Percentiles rank a stretch among this genome's conserved stretches.
phyloP scores from a whole-genome alignment of 2,888 invertebrate genomes.

The Cordylochernes scorpioides region DNA sequence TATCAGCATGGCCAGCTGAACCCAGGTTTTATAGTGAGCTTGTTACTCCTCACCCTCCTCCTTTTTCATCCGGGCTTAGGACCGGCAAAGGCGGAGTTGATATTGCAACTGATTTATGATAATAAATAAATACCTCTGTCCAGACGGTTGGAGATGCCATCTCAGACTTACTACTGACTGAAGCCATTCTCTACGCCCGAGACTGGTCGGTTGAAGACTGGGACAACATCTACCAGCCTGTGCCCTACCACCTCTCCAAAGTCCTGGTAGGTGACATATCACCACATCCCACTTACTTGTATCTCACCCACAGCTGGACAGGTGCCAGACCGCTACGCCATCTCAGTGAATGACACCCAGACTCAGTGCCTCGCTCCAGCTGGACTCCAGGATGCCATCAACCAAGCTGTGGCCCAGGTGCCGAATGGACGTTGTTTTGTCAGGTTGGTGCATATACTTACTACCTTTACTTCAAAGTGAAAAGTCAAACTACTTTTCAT shows the following conservation, averaged over 20 bases:
- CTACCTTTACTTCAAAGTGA: too few relatives aligned
- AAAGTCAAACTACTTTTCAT: too few relatives aligned
- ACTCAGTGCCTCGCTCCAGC: conserved; percentile 47
- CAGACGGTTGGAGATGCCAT: conserved; percentile 78
- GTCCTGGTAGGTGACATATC: conserved; percentile 38
- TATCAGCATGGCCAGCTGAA: too few relatives aligned
- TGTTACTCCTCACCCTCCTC: too few relatives aligned
- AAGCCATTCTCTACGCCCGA: conserved; percentile 52
- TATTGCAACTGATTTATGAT: too few relatives aligned
- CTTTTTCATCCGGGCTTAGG: too few relatives aligned
- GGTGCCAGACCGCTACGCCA: conserved; percentile 47
- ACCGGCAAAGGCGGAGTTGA: too few relatives aligned
- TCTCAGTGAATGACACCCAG: conserved; percentile 67
- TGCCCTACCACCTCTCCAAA: conserved; percentile 65
- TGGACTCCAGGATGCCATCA: conserved; percentile 53
- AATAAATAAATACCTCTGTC: too few relatives aligned
- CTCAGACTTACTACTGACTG: conserved; percentile 77
- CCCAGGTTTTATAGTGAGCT: too few relatives aligned
- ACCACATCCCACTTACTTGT: too few relatives aligned
- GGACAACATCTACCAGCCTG: conserved; percentile 50
- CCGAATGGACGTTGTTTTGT: conserved; percentile 58
- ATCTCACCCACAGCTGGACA: too few relatives aligned
- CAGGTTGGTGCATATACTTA: too few relatives aligned
- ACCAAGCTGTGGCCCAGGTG: conserved; percentile 39
- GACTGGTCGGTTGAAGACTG: conserved; percentile 55